Evolutionary conservation across 2,113 vertebrate genomes (phyloP).

Genomic region (Pseudopipra pipra): DNA sequence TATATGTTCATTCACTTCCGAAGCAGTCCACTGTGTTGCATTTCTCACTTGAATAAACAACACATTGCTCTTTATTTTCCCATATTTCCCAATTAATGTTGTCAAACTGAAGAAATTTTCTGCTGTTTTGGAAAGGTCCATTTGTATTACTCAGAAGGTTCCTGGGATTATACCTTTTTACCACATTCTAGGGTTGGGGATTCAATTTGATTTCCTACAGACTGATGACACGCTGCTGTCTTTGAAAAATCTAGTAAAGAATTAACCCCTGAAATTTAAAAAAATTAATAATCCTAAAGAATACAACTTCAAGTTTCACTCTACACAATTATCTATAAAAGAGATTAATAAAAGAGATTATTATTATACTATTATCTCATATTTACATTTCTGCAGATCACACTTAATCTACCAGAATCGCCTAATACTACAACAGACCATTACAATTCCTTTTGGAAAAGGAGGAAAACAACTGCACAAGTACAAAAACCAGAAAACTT

Average conservation of each 20-base stretch:
- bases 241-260: background rate
- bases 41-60: background rate
- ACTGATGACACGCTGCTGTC: background rate
- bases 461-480: background rate
- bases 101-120: background rate
- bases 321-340: background rate
- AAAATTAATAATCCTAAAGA: background rate
- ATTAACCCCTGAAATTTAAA: background rate
- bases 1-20: background rate
- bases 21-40: background rate
- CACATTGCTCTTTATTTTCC: background rate
- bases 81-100: background rate
- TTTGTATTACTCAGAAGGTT: background rate
- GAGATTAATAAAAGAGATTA: background rate
- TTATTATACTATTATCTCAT: background rate
- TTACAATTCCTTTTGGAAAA: background rate
- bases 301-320: background rate
- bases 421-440: background rate
- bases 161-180: background rate
- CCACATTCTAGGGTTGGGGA: background rate
- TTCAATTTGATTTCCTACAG: background rate
- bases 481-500: background rate
- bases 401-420: background rate
- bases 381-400: background rate
- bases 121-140: background rate